A percentile compares a stretch with the other conserved stretches of the same genome.
Evolutionary conservation across 2,888 invertebrate species (phyloP).

Genomic region (Tenodera sinensis): DNA sequence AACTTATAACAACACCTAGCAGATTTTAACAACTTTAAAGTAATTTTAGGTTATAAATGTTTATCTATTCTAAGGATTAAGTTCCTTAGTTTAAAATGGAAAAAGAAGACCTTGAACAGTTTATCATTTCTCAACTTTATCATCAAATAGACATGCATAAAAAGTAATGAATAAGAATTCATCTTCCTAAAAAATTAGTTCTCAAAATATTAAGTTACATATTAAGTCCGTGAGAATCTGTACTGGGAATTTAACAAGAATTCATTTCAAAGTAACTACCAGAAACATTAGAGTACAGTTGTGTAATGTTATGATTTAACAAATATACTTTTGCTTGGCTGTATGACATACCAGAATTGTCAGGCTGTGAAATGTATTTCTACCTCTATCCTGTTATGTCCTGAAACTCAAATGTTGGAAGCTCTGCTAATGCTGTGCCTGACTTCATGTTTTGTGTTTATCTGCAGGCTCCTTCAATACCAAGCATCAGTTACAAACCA

Average conservation of each 20-base stretch:
- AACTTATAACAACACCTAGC: background rate
- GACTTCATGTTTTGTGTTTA: slow-evolving; percentile 20
- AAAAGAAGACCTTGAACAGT: background rate
- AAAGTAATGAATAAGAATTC: background rate
- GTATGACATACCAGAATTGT: background rate
- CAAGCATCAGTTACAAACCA: slow-evolving; percentile 71
- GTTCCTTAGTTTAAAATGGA: background rate
- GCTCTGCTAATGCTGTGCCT: background rate
- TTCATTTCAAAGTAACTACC: background rate
- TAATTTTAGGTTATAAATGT: background rate
- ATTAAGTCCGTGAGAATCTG: background rate
- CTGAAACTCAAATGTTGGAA: background rate
- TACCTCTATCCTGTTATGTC: background rate
- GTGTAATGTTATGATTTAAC: background rate
- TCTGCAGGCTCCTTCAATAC: slow-evolving; percentile 56
- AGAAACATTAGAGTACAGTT: background rate
- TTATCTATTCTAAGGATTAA: background rate
- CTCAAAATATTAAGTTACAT: background rate
- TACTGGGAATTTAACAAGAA: background rate
- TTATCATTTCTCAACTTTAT: background rate
- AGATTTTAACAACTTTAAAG: background rate
- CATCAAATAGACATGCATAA: background rate
- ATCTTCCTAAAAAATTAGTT: background rate
- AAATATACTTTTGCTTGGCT: background rate
- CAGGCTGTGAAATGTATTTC: background rate